Conservation (phyloP, 2,797 vertebrate genomes). For the Syngnathus rostellatus region DNA sequence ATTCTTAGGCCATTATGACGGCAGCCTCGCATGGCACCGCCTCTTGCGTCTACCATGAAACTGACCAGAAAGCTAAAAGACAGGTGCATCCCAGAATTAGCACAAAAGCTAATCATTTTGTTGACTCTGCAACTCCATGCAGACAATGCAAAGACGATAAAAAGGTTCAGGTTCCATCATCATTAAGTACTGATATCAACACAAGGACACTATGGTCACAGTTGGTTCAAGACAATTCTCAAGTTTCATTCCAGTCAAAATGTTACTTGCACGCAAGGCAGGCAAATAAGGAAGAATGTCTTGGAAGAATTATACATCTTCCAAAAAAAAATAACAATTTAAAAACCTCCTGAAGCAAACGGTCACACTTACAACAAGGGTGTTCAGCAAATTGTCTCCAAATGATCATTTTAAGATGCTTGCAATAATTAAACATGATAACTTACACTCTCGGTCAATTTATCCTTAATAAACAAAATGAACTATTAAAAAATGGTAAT, state of each 20-base stretch:
- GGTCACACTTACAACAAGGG: too few species aligned
- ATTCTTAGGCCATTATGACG: conserved; percentile 93
- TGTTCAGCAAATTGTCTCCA: too few species aligned
- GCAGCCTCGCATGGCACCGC: conserved; percentile 97
- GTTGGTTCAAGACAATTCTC: neutral
- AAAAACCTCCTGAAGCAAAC: neutral
- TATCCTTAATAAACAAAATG: neutral
- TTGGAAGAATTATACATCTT: neutral
- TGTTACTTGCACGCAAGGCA: conserved; percentile 21
- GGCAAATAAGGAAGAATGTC: conserved; percentile 5
- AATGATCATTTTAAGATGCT: too few species aligned
- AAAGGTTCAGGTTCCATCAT: conserved; percentile 9
- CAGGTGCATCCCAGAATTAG: conserved; percentile 10
- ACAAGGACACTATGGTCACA: conserved; percentile 1
- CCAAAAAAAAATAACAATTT: neutral
- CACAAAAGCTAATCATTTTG: neutral
- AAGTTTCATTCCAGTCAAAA: conserved; percentile 15
- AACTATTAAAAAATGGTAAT: too few species aligned
- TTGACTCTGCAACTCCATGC: conserved; percentile 33
- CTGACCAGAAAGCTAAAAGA: conserved; percentile 90
- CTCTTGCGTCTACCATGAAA: conserved; percentile 98
- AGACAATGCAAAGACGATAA: conserved; percentile 14
- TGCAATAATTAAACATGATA: neutral
- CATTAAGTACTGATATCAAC: neutral
- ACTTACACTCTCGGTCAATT: neutral